phyloP scores from a whole-genome alignment of 2,797 vertebrate species.

The Dipus sagitta region DNA sequence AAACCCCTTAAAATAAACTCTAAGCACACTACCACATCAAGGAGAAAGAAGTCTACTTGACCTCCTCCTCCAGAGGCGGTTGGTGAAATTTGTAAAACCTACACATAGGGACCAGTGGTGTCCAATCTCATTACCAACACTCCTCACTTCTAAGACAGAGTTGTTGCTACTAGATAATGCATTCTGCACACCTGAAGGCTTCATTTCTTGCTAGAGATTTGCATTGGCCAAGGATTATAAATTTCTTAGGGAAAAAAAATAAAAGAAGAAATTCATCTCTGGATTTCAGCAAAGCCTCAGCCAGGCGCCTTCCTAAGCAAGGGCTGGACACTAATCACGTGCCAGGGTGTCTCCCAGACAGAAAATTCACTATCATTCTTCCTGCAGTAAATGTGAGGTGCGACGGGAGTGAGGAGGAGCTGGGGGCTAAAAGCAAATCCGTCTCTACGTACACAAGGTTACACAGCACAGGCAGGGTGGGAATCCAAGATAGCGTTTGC shows the following conservation, averaged over 20 bases:
- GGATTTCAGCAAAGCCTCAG: not conserved
- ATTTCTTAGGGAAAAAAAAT: not conserved
- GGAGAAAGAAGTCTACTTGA: not conserved
- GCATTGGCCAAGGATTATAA: not conserved
- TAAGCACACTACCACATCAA: not conserved
- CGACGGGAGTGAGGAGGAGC: not conserved
- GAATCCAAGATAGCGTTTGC: not conserved
- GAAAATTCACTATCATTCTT: accelerated
- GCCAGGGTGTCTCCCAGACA: not conserved
- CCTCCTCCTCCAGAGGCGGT: not conserved
- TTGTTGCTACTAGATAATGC: not conserved
- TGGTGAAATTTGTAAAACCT: not conserved
- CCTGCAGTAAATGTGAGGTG: not conserved
- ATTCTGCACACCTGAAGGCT: not conserved
- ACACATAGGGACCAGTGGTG: accelerated
- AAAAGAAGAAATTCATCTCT: not conserved
- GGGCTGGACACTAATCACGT: accelerated
- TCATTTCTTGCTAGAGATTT: not conserved
- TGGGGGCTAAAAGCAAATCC: not conserved
- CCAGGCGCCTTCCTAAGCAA: not conserved
- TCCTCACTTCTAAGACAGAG: not conserved
- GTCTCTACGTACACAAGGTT: not conserved
- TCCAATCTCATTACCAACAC: not conserved
- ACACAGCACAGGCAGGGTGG: not conserved
- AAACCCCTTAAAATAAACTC: not conserved